Evolutionary conservation across 2,888 invertebrate genomes (phyloP), one percentile per base, ranked within the genome.

Genomic region (Agrochola circellaris): DNA sequence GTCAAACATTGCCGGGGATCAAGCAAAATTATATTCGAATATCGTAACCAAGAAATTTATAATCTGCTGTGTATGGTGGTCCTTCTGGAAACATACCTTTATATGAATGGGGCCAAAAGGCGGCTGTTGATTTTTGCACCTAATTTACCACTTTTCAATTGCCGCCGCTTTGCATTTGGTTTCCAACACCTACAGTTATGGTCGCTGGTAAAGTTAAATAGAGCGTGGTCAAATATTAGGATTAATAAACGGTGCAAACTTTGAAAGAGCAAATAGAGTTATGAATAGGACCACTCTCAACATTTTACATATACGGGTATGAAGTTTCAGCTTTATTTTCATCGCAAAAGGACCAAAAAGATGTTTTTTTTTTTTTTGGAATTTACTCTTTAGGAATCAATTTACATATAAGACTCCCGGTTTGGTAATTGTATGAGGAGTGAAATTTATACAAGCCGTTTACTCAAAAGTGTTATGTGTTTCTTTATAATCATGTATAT

Each of bases 91-190:
- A 26, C 7, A 20, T 34, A 61, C 9, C 20, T 13, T 6, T 11
- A 2, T 2, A 13, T 8, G 9, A 17, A 20, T 9, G 45, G 20
- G 11, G 15, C 42, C 45, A 30, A 58, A 60, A 77, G 45, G 51
- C 61, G n/a, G 64, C 73, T 85, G 86, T 81, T 81, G 74, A 73
- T 73, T 76, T 81, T 85, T 56, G 58, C 45, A 71, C 66, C 71
- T 79, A 87, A 82, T 87, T 87, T 85, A 73, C 74, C 64, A 65
- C 67, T 75, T 79, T 87, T 75, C 68, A 73, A n/a, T 60, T 75
- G 9, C 20, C 17, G 61, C 56, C 75, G 61, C 68, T 76, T 84
- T n/a, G 30, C 65, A 61, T 87, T 68, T 64, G 45, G 70, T 73
- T 73, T 75, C 6, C 56, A 67, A 84, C 87, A 83, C 87, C 87